Base-by-base conservation (phyloP, 2,888 invertebrate genomes). In the Fissipunctia ypsillon region DNA sequence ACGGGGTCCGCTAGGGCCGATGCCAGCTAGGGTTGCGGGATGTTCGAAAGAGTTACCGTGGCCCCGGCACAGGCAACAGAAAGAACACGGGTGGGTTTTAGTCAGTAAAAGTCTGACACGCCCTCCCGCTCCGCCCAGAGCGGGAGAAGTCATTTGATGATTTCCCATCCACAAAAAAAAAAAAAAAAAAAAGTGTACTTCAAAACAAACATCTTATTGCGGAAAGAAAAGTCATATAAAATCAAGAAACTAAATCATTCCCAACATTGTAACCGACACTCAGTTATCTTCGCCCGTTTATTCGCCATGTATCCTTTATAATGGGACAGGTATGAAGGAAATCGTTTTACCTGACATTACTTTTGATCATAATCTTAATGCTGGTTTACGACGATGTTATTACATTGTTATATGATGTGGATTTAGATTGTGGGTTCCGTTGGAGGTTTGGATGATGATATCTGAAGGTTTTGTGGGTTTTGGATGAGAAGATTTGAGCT, bases 241-340 rank as follows among this genome's bases (percentile, higher is more conserved):
- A 64, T 38, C 14, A 16, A 52, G 31, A 45, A 45, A 43, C n/a
- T 71, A 48, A 83, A 66, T 80, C 65, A 73, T 73, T 45, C 50
- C n/a, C 41, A 38, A n/a, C 59, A 78, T 48, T 59, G 22, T 61
- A 64, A 64, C 54, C 41, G 16, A 41, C 28, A 41, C 28, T 2
- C 56, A 6, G 54, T 38, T 84, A 80, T 80, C 80, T 80, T 0
- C 12, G 2, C 28, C 64, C 38, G 76, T 81, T 81, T 81, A 66
- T 59, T 12, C 54, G 69, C 85, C 52, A 69, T 76, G 76, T 81
- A 67, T 81, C 69, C 69, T 64, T 38, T 61, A 41, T 72, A 81
- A 81, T 84, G 69, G 45, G 85, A 81, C 71, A 81, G 81, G 69
- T 81, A 69, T 84, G 61, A 71, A 71, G 66, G 81, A 69, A 84